Base-by-base conservation (phyloP, 2,113 vertebrate genomes). In the Paramisgurnus dabryanus region DNA sequence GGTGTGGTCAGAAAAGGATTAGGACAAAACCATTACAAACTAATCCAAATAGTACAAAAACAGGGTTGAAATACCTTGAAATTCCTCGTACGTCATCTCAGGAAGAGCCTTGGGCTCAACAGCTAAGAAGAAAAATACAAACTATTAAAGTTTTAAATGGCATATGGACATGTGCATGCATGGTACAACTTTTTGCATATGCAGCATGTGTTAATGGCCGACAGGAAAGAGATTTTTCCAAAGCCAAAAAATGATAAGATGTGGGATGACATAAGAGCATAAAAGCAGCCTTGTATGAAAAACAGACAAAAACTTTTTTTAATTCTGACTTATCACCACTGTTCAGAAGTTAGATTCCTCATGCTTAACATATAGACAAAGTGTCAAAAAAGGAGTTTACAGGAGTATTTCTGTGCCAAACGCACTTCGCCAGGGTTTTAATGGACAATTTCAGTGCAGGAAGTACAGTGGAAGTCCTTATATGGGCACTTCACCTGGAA, bases 31-130 rank as follows among this genome's bases (percentile, higher is more conserved):
- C 2, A 50, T 11, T 17, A 17, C 10, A 4, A 63, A 40, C 22
- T 60, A 39, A 4, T 45, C 27, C 27, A 63, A 53, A 8, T n/a
- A 68, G 12, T 5, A 6, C 3, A 13, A n/a, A 40, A 66, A 68
- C 0, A 63, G 53, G 2, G 8, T 58, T 27, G 27, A 85, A 84
- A 1, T 80, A 90, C 89, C 89, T 27, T 86, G 39, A 1, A 77
- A 89, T 0, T 83, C 84, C 0, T 78, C 69, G 0, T 81, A 18
- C 0, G 85, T 57, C 74, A 84, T 74, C 47, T 81, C 83, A 86
- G 81, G 49, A 12, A 83, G 5, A 9, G 17, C 40, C 27, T 81
- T 55, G 57, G 81, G 13, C 63, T 71, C 4, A 49, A 15, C 12
- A 68, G 60, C 73, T 80, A 70, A 27, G 22, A 66, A 86, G 41